These are phyloP conservation scores for Papilio polytes DNA, from an alignment of 1,140 invertebrate species.

Conservation along the genomic window DNA sequence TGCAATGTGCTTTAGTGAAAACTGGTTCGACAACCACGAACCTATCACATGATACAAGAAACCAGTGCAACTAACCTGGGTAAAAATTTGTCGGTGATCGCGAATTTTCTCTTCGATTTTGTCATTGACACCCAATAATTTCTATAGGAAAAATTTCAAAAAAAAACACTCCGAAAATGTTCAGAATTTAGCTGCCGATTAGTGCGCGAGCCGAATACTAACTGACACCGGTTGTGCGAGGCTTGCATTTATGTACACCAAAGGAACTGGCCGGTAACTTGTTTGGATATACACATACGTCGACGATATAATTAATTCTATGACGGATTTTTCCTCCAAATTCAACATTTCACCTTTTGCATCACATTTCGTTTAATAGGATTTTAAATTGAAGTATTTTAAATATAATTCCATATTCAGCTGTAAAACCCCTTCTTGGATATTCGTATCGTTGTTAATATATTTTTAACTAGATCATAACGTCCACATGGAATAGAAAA, in stretches of 20 bases:
- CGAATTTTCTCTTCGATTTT: conserved; percentile 82
- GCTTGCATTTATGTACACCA: conserved; percentile 63
- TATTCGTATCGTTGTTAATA: too few relatives aligned
- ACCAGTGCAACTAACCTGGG: conserved; percentile 71
- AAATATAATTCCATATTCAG: background rate
- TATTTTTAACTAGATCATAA: too few relatives aligned
- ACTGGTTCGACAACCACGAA: conserved; percentile 28
- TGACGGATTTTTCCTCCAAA: conserved; percentile 45
- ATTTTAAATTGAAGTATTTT: background rate
- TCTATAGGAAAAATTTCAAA: conserved; percentile 56
- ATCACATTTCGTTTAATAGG: background rate
- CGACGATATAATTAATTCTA: conserved; percentile 41
- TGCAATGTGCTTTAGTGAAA: conserved; percentile 35
- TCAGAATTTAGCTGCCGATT: conserved; percentile 65
- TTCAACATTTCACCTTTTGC: conserved; percentile 14
- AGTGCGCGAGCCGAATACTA: conserved; percentile 49
- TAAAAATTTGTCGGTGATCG: conserved; percentile 82
- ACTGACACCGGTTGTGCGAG: conserved; percentile 51
- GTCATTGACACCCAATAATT: conserved; percentile 83
- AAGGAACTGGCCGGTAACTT: conserved; percentile 58
- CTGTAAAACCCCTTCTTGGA: too few relatives aligned
- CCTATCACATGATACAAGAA: conserved; percentile 14
- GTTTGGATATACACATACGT: conserved; percentile 29
- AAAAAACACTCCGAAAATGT: conserved; percentile 66
- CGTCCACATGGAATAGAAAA: too few relatives aligned